phyloP scores from a whole-genome alignment of 2,888 invertebrate species.

The Hydriomena furcata region DNA sequence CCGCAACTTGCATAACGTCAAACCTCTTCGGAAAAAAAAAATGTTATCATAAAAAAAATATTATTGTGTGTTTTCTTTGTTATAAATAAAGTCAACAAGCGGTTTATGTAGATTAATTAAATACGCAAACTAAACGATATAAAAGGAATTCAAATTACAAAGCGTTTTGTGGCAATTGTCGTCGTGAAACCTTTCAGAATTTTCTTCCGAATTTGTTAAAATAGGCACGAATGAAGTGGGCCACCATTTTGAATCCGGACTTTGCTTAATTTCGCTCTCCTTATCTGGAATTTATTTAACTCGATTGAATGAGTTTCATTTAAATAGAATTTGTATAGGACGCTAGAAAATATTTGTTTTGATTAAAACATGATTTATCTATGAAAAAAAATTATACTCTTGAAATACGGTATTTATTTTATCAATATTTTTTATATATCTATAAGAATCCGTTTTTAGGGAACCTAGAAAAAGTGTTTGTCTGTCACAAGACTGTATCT shows the following conservation, averaged over 20 bases:
- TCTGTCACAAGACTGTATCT: too few species aligned
- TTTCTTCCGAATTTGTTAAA: constrained; percentile 10
- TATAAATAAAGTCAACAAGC: neutral
- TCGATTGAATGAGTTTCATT: neutral
- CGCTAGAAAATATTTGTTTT: too few species aligned
- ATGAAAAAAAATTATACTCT: too few species aligned
- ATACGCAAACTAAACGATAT: constrained; percentile 4
- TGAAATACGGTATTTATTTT: too few species aligned
- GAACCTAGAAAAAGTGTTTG: too few species aligned
- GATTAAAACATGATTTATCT: too few species aligned
- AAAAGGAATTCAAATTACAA: constrained; percentile 19
- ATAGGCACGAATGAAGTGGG: constrained; percentile 1
- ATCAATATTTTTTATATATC: too few species aligned
- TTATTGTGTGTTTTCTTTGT: too few species aligned
- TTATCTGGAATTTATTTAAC: constrained; percentile 6
- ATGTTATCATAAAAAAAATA: too few species aligned
- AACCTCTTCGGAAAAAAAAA: too few species aligned
- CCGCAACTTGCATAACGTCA: too few species aligned
- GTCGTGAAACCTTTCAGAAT: constrained; percentile 9
- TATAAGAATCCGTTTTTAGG: too few species aligned
- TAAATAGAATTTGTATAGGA: neutral
- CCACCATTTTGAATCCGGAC: constrained; percentile 11
- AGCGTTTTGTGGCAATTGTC: constrained; percentile 21
- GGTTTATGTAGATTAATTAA: constrained; percentile 4
- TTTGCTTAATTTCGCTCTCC: constrained; percentile 3